Conservation (phyloP, 2,113 vertebrate species). For the Gasterosteus aculeatus region DNA sequence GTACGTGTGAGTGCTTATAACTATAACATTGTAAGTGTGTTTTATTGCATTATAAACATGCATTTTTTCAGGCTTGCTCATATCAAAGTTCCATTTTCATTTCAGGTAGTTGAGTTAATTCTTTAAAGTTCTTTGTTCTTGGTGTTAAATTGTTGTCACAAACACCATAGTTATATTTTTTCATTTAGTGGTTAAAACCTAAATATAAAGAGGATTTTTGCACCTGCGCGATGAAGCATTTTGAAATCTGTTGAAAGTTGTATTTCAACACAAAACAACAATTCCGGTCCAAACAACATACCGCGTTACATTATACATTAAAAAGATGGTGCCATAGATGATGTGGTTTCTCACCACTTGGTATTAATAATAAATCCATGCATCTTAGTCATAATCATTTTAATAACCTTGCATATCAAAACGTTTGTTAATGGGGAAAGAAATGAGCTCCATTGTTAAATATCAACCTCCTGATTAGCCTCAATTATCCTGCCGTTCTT, state of each 20-base stretch:
- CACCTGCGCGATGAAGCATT: not conserved
- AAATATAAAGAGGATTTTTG: not conserved
- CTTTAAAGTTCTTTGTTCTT: not conserved
- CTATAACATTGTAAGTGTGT: not conserved
- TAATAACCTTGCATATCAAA: not conserved
- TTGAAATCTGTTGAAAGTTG: not conserved
- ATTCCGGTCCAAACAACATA: not conserved
- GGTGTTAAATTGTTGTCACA: not conserved
- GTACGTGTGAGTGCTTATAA: not conserved
- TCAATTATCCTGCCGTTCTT: not conserved
- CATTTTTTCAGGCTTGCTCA: too few species aligned
- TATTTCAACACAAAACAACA: too few species aligned
- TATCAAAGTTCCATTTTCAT: too few species aligned
- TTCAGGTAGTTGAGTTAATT: not conserved
- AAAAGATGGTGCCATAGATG: not conserved
- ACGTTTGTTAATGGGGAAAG: not conserved
- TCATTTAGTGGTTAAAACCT: not conserved
- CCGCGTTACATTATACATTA: not conserved
- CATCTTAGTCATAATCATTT: not conserved
- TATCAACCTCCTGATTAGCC: not conserved
- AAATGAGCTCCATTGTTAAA: not conserved
- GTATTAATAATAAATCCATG: not conserved
- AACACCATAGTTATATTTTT: not conserved
- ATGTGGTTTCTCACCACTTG: not conserved
- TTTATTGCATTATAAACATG: not conserved